Conservation (phyloP, 2,113 vertebrate species). For the Rhineura floridana region DNA sequence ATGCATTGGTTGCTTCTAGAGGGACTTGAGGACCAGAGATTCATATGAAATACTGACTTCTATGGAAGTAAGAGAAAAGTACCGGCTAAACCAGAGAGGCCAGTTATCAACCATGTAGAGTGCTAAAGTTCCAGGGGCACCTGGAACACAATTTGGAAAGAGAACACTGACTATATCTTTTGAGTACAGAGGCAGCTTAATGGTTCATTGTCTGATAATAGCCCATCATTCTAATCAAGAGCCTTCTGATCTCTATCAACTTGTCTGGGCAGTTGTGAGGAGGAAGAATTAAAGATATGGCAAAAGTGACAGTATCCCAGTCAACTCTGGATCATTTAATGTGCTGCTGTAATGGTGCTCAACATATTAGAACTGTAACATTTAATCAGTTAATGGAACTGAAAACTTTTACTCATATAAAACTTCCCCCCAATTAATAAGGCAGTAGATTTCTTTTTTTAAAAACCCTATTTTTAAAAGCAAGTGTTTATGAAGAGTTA, state of each 20-base stretch:
- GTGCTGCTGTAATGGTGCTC: neutral
- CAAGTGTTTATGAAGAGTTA: neutral
- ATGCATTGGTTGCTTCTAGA: neutral
- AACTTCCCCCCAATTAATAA: neutral
- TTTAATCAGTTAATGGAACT: neutral
- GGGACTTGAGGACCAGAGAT: neutral
- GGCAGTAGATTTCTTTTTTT: neutral
- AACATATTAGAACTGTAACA: neutral
- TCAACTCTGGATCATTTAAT: neutral
- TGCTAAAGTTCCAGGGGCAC: neutral
- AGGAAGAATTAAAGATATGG: neutral
- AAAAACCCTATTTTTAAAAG: no score
- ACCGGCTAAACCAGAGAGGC: neutral
- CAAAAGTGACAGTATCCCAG: neutral
- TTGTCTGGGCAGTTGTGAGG: neutral
- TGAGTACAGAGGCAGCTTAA: neutral
- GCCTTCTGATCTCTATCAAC: neutral
- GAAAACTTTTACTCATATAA: neutral
- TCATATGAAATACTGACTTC: neutral
- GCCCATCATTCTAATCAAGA: neutral
- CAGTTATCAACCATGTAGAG: neutral
- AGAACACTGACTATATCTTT: neutral
- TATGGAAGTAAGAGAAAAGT: neutral
- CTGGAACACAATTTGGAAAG: neutral
- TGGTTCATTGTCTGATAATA: neutral